Percentiles rank a stretch among this genome's conserved stretches.
phyloP scores from a whole-genome alignment of 2,888 invertebrate species.

The Frankliniella fusca region DNA sequence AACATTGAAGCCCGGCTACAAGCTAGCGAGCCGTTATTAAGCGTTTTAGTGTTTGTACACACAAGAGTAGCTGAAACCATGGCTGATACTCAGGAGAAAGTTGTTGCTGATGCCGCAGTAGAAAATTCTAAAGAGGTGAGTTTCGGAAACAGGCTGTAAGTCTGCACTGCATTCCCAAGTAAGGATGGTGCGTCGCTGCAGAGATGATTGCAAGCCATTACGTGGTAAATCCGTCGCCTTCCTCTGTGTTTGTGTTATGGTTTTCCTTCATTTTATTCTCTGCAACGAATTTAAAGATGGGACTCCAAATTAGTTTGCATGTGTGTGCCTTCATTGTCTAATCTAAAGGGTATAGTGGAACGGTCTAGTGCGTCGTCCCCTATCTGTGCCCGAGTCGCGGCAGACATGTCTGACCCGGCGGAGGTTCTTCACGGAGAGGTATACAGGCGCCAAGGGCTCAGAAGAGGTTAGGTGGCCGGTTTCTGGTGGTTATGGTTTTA shows the following conservation, averaged over 20 bases:
- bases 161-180: neutral
- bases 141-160: neutral
- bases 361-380: neutral
- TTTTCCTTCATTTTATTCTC: no score
- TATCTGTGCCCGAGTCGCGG: neutral
- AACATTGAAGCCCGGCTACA: constrained; percentile 15
- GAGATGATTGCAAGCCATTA: neutral
- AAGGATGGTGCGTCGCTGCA: neutral
- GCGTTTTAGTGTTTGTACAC: constrained; percentile 8
- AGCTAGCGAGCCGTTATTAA: neutral
- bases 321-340: neutral
- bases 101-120: neutral
- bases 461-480: constrained; percentile 2
- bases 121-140: neutral
- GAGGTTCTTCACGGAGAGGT: neutral
- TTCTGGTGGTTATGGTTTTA: neutral
- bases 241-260: no score
- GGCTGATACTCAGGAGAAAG: constrained; percentile 11
- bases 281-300: no score
- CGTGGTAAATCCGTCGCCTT: neutral
- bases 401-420: constrained; percentile 8
- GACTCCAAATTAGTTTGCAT: no score
- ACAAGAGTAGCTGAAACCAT: neutral
- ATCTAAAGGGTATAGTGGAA: no score
- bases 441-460: neutral